A percentile compares a stretch with the other conserved stretches of the same genome.
Evolutionary conservation across 1,140 invertebrate genomes (phyloP).

Genomic region (Drosophila sturtevanti): DNA sequence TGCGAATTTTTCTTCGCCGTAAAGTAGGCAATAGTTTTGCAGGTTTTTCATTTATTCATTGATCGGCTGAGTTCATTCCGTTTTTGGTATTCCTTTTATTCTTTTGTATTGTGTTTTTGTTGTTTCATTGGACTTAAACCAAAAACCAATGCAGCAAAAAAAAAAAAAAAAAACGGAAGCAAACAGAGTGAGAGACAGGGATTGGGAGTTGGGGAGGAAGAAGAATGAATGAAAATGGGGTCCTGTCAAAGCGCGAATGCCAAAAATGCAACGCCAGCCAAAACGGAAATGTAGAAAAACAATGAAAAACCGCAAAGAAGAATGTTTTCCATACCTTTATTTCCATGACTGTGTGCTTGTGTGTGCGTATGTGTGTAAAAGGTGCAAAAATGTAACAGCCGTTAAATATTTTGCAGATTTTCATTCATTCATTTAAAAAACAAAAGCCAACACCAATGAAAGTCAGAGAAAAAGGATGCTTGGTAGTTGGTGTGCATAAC

Average conservation of each 20-base stretch:
- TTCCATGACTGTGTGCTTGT: slow-evolving; percentile 6
- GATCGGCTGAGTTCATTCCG: neutral
- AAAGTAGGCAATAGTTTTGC: slow-evolving; percentile 16
- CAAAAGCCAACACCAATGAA: slow-evolving; percentile 3
- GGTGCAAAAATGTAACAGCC: slow-evolving; percentile 78
- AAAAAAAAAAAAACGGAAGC: slow-evolving; percentile 2
- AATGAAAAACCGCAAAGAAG: slow-evolving; percentile 74
- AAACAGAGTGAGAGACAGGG: slow-evolving; percentile 18
- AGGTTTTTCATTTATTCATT: neutral
- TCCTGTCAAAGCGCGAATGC: slow-evolving; percentile 76
- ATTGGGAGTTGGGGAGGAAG: no score
- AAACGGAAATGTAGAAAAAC: slow-evolving; percentile 67
- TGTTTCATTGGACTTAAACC: slow-evolving; percentile 12
- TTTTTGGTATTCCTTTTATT: slow-evolving; percentile 23
- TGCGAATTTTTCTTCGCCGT: neutral
- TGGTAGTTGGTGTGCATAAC: slow-evolving; percentile 54
- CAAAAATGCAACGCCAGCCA: slow-evolving; percentile 76
- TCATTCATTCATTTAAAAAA: slow-evolving; percentile 13
- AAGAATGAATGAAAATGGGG: no score
- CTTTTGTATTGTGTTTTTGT: neutral
- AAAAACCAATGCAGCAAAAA: slow-evolving; percentile 48
- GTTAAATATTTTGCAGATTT: slow-evolving; percentile 79
- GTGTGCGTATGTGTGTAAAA: slow-evolving; percentile 32
- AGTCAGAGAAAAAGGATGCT: neutral
- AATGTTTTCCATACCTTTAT: slow-evolving; percentile 75